phyloP scores from a whole-genome alignment of 1,140 invertebrate species.

The Stratiolaelaps scimitus region DNA sequence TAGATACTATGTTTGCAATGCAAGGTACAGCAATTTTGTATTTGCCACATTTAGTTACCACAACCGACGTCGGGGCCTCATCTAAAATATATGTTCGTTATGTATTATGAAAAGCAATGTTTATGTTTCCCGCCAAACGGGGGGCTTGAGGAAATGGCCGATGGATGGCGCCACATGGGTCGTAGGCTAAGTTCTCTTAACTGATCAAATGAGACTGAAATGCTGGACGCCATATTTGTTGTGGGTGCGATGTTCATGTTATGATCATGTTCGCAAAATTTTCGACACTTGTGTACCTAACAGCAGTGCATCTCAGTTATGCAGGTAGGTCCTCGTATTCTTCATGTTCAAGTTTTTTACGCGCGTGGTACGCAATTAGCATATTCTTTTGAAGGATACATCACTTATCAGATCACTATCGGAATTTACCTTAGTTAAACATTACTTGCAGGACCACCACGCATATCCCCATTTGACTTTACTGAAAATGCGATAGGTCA shows the following conservation, averaged over 20 bases:
- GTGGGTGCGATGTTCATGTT: not conserved
- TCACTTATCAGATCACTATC: too few species aligned
- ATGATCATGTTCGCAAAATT: not conserved
- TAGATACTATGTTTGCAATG: too few species aligned
- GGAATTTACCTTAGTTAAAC: too few species aligned
- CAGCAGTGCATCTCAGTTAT: not conserved
- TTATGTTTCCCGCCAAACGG: not conserved
- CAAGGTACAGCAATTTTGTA: not conserved
- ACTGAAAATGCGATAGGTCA: not conserved
- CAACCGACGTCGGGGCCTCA: too few species aligned
- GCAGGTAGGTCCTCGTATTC: not conserved
- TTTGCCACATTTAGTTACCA: not conserved
- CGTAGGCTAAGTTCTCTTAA: constrained; percentile 17
- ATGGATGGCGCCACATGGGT: constrained; percentile 33
- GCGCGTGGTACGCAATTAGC: not conserved
- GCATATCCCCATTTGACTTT: constrained; percentile 2
- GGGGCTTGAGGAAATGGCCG: constrained; percentile 30
- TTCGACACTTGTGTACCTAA: not conserved
- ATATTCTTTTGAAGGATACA: not conserved
- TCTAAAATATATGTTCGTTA: not conserved
- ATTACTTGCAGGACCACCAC: not conserved
- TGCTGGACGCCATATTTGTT: not conserved
- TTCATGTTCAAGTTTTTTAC: not conserved
- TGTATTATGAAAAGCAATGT: too few species aligned
- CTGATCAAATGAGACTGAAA: not conserved